Conservation (phyloP, 2,797 vertebrate species). For the Poecilia picta region DNA sequence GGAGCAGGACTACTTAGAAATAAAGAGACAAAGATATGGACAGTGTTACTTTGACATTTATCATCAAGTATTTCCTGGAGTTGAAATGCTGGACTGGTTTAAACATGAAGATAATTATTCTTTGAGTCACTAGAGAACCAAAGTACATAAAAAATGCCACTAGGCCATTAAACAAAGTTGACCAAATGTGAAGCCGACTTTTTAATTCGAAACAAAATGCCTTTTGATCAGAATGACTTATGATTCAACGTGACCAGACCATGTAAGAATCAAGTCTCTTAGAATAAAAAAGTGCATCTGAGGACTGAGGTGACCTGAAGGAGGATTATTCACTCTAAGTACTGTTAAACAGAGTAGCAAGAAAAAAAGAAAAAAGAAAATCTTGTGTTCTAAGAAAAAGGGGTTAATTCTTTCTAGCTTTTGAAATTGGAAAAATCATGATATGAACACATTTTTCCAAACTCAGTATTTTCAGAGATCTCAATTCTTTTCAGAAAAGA, state of each 20-base stretch:
- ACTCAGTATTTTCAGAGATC: neutral
- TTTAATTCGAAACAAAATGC: constrained; percentile 21
- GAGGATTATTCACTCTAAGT: neutral
- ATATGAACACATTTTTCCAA: neutral
- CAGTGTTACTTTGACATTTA: neutral
- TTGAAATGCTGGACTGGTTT: neutral
- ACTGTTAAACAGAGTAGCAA: neutral
- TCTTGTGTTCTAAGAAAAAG: neutral
- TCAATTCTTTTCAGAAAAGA: neutral
- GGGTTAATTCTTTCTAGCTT: neutral
- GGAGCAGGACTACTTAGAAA: neutral
- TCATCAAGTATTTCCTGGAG: neutral
- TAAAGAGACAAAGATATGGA: neutral
- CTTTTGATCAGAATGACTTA: constrained; percentile 40
- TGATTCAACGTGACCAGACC: constrained; percentile 32
- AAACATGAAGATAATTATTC: neutral
- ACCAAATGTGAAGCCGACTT: neutral
- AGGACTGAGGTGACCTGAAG: neutral
- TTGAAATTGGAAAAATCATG: neutral
- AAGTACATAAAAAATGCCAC: neutral
- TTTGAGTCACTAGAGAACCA: neutral
- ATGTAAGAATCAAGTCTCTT: constrained; percentile 20
- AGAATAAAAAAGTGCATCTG: constrained; percentile 27
- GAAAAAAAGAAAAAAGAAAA: neutral
- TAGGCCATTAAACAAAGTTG: neutral